These are phyloP conservation scores for Virgularia gustaviana DNA, from an alignment of 92 coral and sea anemone genomes.

Conservation along the genomic window DNA sequence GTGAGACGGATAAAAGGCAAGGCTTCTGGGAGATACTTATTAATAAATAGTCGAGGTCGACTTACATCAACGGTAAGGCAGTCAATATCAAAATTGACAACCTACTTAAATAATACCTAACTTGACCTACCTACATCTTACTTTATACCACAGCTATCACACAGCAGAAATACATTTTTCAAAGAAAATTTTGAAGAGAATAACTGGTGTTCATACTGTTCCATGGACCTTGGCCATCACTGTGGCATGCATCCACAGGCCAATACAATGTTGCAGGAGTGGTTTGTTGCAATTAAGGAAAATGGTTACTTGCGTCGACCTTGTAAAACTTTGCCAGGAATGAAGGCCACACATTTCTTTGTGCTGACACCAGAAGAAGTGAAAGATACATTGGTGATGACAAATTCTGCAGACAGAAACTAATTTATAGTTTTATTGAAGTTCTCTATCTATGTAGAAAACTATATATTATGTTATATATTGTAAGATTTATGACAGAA, in stretches of 20 bases:
- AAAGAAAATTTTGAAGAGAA: constrained; percentile 58
- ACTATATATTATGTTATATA: no score
- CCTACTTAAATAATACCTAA: no score
- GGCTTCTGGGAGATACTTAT: constrained; percentile 51
- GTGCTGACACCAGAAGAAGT: neutral
- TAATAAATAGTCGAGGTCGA: constrained; percentile 48
- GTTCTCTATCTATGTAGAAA: no score
- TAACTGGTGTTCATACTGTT: constrained; percentile 48
- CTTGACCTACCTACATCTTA: no score
- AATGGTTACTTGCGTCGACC: constrained; percentile 63
- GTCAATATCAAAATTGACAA: no score
- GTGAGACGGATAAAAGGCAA: constrained; percentile 60
- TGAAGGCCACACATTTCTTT: constrained; percentile 68
- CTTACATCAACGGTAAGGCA: constrained; percentile 44
- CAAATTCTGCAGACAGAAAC: no score
- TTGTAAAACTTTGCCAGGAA: constrained; percentile 60
- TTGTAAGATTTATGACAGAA: no score
- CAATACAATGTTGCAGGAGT: constrained; percentile 8
- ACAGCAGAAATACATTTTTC: constrained; percentile 46
- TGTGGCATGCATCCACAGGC: neutral
- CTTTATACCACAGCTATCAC: constrained; percentile 17
- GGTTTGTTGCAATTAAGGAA: constrained; percentile 61
- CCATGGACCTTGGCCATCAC: constrained; percentile 1
- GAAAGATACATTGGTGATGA: no score
- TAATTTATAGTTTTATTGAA: no score